Evolutionary conservation across 2,797 vertebrate genomes (phyloP).

Genomic region (Xyrichtys novacula): DNA sequence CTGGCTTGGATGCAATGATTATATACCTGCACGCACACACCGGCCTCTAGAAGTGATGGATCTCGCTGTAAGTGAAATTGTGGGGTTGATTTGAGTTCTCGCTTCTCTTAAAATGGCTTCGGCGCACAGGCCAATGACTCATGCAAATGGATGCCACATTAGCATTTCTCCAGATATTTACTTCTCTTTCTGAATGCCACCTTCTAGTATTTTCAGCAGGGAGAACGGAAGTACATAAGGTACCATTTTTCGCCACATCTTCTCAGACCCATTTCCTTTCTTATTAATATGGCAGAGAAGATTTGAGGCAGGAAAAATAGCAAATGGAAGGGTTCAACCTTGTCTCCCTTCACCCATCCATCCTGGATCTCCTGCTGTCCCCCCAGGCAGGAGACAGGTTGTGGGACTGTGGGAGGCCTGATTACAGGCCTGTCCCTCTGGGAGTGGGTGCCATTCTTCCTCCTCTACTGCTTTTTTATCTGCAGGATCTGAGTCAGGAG

Average conservation of each 20-base stretch:
- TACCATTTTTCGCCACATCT: not conserved
- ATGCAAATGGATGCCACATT: constrained; percentile 77
- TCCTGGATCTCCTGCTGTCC: constrained; percentile 2
- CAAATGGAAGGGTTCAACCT: constrained; percentile 24
- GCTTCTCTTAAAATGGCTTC: constrained; percentile 75
- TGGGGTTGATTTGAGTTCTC: constrained; percentile 39
- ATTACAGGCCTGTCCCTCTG: constrained; percentile 69
- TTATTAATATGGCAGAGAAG: not conserved
- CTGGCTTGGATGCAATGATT: constrained; percentile 18
- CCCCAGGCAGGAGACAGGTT: constrained; percentile 57
- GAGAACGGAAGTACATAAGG: not conserved
- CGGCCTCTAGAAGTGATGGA: constrained; percentile 43
- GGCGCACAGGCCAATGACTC: constrained; percentile 64
- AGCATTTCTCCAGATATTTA: constrained; percentile 71
- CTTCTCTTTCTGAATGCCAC: constrained; percentile 33
- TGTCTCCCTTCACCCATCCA: constrained; percentile 40
- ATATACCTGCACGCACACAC: not conserved
- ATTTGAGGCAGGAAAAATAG: not conserved
- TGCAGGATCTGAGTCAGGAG: constrained; percentile 50
- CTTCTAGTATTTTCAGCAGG: constrained; percentile 12
- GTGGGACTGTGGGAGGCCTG: constrained; percentile 57
- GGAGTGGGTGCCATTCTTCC: constrained; percentile 67
- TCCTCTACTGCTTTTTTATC: constrained; percentile 63
- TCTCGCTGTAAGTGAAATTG: constrained; percentile 40
- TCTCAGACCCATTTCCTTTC: constrained; percentile 1